Evolutionary conservation across 2,888 invertebrate genomes (phyloP).

Genomic region (Podabrus alpinus): DNA sequence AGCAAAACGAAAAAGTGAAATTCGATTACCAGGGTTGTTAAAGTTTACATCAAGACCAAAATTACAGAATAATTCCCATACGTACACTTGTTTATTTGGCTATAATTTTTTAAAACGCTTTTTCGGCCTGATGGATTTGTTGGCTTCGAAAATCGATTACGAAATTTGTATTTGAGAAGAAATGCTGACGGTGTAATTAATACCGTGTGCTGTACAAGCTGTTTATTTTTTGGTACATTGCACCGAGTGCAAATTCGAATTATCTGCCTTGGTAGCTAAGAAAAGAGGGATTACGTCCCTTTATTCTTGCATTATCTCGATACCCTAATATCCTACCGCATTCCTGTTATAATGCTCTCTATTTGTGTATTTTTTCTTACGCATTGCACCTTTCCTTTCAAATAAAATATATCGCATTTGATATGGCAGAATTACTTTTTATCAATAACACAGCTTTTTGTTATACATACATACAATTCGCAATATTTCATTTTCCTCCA

Average conservation of each 20-base stretch:
- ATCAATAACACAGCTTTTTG: background rate
- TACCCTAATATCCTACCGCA: slow-evolving; percentile 24
- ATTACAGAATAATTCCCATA: background rate
- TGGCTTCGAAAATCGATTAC: background rate
- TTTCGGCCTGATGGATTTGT: background rate
- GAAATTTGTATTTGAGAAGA: background rate
- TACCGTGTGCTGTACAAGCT: background rate
- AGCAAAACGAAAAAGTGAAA: background rate
- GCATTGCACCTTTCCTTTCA: slow-evolving; percentile 25
- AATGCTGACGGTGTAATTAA: background rate
- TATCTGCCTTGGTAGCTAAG: slow-evolving; percentile 27
- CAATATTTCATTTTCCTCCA: background rate
- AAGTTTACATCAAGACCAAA: background rate
- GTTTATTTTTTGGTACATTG: slow-evolving; percentile 9
- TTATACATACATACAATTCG: background rate
- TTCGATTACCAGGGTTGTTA: background rate
- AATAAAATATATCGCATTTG: background rate
- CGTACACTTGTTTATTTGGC: background rate
- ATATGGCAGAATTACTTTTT: background rate
- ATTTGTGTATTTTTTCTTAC: slow-evolving; percentile 27
- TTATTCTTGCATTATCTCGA: slow-evolving; percentile 28
- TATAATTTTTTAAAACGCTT: background rate
- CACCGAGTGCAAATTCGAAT: slow-evolving; percentile 5
- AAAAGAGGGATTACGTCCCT: slow-evolving; percentile 30
- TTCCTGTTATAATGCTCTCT: background rate